Evolutionary conservation across 2,113 vertebrate genomes (phyloP), one percentile per base, ranked within the genome.

Genomic region (Ardeotis arabs): DNA sequence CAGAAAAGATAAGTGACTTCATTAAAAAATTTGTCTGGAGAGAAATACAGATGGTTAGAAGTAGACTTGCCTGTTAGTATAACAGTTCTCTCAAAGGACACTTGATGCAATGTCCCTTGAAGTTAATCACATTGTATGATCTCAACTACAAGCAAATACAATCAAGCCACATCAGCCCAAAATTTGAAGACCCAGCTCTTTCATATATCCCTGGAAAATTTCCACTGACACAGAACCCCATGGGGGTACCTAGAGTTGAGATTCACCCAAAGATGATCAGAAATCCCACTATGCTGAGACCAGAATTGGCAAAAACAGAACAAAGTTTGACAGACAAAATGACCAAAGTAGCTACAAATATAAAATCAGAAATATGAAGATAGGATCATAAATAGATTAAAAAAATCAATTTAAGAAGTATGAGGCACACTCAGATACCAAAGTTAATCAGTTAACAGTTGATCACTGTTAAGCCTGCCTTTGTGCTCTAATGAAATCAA

Each of bases 341-440:
- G 11, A 76, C 33, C 9, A 24, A 73, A 76, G 35, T 19, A 49
- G 12, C 20, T 44, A 29, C 27, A 49, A 52, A 93, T 22, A 50
- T 37, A 21, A 88, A 68, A 17, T 60, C 4, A 66, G 14, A 90
- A 67, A 83, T 4, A 86, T 31, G 29, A 92, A 64, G 63, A 49
- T 8, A 73, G 8, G 6, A 49, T 67, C 45, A 58, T 41, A 66
- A 81, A 66, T 9, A 73, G 6, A 44, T 49, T 35, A n/a, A 86
- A 84, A 89, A 90, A 66, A 31, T 18, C 13, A 31, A 8, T 80
- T 84, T 44, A 62, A 64, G 33, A 83, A 68, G 10, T 23, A 19
- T 47, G 47, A 56, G 27, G 33, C 10, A 56, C 12, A 33, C 6
- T 41, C 3, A 2, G 50, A 53, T 58, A 56, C 17, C 0, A 0